These are phyloP conservation scores for Acanthurus leucopareius DNA, from an alignment of 2,797 vertebrate genomes.

Conservation along the genomic window DNA sequence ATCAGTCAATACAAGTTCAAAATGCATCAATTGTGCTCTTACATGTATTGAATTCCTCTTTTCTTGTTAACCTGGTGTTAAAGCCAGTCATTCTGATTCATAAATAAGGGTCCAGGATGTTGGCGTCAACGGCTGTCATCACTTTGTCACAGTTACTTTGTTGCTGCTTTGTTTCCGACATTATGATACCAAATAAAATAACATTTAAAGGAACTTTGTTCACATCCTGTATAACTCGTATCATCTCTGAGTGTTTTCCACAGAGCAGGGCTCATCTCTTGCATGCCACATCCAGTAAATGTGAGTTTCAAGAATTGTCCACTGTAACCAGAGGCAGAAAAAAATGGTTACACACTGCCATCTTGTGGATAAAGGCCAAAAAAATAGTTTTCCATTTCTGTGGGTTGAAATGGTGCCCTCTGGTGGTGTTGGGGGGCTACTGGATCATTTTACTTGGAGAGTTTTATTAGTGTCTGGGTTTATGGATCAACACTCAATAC, in stretches of 20 bases:
- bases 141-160: neutral
- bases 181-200: constrained; percentile 4
- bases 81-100: neutral
- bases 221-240: neutral
- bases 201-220: neutral
- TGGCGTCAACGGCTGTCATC: neutral
- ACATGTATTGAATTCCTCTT: neutral
- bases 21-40: neutral
- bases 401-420: constrained; percentile 28
- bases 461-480: neutral
- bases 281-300: constrained; percentile 22
- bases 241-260: neutral
- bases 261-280: constrained; percentile 20
- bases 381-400: neutral
- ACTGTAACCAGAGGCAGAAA: neutral
- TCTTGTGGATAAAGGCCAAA: constrained; percentile 50
- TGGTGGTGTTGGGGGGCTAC: neutral
- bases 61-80: constrained; percentile 2
- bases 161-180: neutral
- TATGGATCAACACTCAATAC: too few species aligned
- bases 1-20: neutral
- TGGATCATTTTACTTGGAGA: neutral
- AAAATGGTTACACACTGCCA: constrained; percentile 47
- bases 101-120: neutral
- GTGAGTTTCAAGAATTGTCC: neutral